Percentiles rank a stretch among this genome's conserved stretches.
These are phyloP conservation scores for Xenopus tropicalis DNA, from an alignment of 2,113 vertebrate genomes.

Conservation along the genomic window DNA sequence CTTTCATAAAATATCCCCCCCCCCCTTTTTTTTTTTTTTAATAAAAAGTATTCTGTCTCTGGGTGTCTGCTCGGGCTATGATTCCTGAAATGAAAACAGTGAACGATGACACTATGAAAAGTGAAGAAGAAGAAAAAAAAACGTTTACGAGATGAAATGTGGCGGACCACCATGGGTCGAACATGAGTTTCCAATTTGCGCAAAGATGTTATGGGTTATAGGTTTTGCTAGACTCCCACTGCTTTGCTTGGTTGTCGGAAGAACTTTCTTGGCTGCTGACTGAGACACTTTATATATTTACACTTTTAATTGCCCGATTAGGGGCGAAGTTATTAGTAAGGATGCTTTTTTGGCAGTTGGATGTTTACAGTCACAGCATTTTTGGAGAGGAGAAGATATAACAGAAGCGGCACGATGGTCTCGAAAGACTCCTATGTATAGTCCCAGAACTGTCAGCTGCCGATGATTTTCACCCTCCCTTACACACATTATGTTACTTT, in stretches of 20 bases:
- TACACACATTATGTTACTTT: no score
- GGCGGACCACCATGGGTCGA: slow-evolving; percentile 75
- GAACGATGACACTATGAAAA: slow-evolving; percentile 68
- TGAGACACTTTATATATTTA: not conserved
- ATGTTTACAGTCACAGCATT: no score
- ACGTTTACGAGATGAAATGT: slow-evolving; percentile 68
- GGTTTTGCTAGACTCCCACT: slow-evolving; percentile 76
- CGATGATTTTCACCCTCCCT: no score
- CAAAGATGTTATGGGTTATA: slow-evolving; percentile 65
- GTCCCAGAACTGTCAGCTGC: no score
- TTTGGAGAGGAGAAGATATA: no score
- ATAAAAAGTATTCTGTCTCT: slow-evolving; percentile 71
- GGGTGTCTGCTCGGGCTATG: slow-evolving; percentile 56
- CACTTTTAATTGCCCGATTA: no score
- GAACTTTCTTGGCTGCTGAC: slow-evolving; percentile 41
- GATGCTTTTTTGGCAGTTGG: no score
- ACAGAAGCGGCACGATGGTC: no score
- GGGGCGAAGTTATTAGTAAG: no score
- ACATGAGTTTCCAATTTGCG: slow-evolving; percentile 73
- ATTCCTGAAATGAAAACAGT: slow-evolving; percentile 69
- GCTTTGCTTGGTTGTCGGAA: slow-evolving; percentile 60
- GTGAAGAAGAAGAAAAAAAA: slow-evolving; percentile 58
- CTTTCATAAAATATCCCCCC: slow-evolving; percentile 63
- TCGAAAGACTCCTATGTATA: no score
- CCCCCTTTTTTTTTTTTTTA: slow-evolving; percentile 53